Percentiles rank a stretch among this genome's conserved stretches.
These are phyloP conservation scores for Polyodon spathula DNA, from an alignment of 2,113 vertebrate genomes.

Conservation along the genomic window DNA sequence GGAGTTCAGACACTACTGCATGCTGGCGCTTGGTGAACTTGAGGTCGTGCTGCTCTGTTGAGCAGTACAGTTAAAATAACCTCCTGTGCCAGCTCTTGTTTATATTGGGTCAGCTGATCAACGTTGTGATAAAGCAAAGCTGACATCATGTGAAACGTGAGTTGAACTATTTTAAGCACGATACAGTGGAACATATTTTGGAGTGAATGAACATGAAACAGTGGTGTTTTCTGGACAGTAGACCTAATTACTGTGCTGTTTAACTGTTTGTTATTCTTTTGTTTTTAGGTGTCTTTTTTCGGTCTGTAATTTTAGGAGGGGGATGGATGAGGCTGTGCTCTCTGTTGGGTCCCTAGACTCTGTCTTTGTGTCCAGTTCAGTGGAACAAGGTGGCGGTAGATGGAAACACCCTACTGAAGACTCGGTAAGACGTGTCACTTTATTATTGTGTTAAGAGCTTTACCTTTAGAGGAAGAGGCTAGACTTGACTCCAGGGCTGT, in stretches of 20 bases:
- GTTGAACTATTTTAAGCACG: no score
- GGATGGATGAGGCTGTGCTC: slow-evolving; percentile 59
- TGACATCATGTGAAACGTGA: no score
- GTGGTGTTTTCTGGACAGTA: not conserved
- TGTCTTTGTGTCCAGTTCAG: slow-evolving; percentile 56
- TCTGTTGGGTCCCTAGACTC: slow-evolving; percentile 62
- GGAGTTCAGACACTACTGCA: no score
- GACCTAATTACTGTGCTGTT: not conserved
- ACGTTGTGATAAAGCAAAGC: no score
- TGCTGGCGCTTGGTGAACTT: no score
- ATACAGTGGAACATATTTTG: no score
- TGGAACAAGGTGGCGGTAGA: slow-evolving; percentile 53
- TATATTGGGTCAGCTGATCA: no score
- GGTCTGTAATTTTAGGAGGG: slow-evolving; percentile 30
- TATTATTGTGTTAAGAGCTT: not conserved
- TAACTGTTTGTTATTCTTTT: not conserved
- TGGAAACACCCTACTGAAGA: slow-evolving; percentile 63
- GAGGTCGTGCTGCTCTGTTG: no score
- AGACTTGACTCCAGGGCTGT: not conserved
- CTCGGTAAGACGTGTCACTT: slow-evolving; percentile 50
- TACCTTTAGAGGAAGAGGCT: not conserved
- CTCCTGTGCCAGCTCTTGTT: no score
- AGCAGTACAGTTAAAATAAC: no score
- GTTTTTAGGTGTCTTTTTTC: slow-evolving; percentile 2
- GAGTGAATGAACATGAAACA: no score